These are phyloP conservation scores for Nemurella pictetii DNA, from an alignment of 2,888 invertebrate species.

Conservation along the genomic window DNA sequence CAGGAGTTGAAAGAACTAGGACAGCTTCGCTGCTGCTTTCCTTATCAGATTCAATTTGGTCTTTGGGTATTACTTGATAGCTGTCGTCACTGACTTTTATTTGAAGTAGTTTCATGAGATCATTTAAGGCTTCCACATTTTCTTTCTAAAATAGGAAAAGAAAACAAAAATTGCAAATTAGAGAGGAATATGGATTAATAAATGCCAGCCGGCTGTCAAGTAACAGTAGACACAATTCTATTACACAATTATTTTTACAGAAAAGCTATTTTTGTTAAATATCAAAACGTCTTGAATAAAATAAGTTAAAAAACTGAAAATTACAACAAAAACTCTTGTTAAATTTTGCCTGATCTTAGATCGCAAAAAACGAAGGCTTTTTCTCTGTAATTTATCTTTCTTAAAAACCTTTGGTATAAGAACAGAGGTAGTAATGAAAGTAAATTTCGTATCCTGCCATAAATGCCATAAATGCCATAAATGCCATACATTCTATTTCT, in stretches of 20 bases:
- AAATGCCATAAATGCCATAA: too few species aligned
- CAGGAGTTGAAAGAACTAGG: neutral
- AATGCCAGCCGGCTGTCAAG: too few species aligned
- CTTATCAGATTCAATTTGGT: neutral
- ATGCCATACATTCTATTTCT: neutral
- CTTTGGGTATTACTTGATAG: conserved; percentile 13
- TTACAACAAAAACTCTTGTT: too few species aligned
- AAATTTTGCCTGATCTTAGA: too few species aligned
- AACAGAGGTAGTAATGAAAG: neutral
- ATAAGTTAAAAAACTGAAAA: too few species aligned
- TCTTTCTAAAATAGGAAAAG: conserved; percentile 62
- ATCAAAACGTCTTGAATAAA: too few species aligned
- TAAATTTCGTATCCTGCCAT: neutral
- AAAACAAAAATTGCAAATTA: too few species aligned
- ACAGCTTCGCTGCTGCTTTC: neutral
- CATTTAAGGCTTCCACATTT: conserved; percentile 81
- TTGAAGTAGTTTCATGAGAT: conserved; percentile 79
- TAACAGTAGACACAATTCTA: too few species aligned
- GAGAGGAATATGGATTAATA: too few species aligned
- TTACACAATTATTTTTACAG: too few species aligned
- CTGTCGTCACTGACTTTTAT: conserved; percentile 70
- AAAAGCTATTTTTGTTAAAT: too few species aligned
- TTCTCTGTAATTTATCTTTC: neutral
- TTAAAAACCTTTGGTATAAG: neutral
- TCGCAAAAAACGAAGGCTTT: neutral